A percentile compares a stretch with the other conserved stretches of the same genome.
Conservation (phyloP, 92 coral and sea anemone species). For the Pocillopora grandis region DNA sequence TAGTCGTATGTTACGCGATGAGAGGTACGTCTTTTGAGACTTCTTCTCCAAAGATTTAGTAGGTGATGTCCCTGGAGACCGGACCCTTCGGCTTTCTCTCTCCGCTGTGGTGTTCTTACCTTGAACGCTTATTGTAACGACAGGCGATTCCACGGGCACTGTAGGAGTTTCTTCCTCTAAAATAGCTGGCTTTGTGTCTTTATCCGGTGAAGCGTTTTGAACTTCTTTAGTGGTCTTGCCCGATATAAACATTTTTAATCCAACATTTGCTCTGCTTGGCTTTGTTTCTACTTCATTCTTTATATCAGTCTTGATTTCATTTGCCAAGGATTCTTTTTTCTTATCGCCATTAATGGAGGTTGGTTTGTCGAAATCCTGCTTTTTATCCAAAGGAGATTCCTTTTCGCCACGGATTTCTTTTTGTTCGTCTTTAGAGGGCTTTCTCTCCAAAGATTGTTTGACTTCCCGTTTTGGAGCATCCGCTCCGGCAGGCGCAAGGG, state of each 20-base stretch:
- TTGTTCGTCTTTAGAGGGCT: not conserved
- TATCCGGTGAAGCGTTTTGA: not conserved
- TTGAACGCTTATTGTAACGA: slow-evolving; percentile 17
- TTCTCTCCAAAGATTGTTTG: not conserved
- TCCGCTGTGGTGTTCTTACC: slow-evolving; percentile 1
- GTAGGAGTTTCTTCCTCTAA: not conserved
- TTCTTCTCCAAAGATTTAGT: slow-evolving; percentile 17
- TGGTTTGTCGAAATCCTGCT: too few species aligned
- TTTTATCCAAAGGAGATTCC: not conserved
- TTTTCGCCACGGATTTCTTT: not conserved
- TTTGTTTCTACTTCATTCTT: not conserved
- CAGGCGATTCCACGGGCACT: not conserved
- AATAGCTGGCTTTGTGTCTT: too few species aligned
- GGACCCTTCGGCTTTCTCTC: not conserved
- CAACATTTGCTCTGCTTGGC: not conserved
- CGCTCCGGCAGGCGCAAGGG: not conserved
- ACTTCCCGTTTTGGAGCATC: not conserved
- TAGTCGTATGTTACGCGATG: slow-evolving; percentile 37
- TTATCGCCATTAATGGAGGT: too few species aligned
- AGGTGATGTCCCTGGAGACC: slow-evolving; percentile 19
- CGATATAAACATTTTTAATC: not conserved
- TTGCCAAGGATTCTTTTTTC: not conserved
- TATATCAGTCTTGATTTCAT: not conserved
- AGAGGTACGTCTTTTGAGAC: slow-evolving; percentile 27
- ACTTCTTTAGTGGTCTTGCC: slow-evolving; percentile 2